Evolutionary conservation across 2,797 vertebrate species (phyloP).

Genomic region (Neoniphon sammara): DNA sequence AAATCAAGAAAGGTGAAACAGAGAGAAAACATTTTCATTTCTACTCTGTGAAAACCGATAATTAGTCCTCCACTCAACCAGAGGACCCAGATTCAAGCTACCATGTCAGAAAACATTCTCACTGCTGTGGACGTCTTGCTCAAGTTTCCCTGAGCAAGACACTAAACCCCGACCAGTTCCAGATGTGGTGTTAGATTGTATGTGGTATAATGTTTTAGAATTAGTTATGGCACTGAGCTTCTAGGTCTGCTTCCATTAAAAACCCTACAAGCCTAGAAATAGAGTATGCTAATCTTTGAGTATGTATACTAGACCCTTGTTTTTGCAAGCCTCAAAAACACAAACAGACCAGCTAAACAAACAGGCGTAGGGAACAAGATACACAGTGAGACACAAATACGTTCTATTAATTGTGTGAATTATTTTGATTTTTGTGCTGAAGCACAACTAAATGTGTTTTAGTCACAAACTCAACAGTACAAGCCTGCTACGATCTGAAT

Average conservation of each 20-base stretch:
- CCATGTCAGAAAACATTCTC: background rate
- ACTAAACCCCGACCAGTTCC: slow-evolving; percentile 31
- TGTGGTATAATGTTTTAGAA: slow-evolving; percentile 27
- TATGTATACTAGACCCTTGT: slow-evolving; percentile 73
- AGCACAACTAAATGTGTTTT: slow-evolving; percentile 52
- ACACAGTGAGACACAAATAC: slow-evolving; percentile 59
- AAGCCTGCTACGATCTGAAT: slow-evolving; percentile 21
- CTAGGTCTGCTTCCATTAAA: slow-evolving; percentile 58
- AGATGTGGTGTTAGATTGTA: slow-evolving; percentile 9
- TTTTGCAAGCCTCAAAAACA: slow-evolving; percentile 68
- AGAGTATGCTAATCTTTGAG: slow-evolving; percentile 73
- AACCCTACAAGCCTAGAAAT: slow-evolving; percentile 69
- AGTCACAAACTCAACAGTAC: slow-evolving; percentile 33
- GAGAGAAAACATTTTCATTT: slow-evolving; percentile 6
- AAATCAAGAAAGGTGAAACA: slow-evolving; percentile 7
- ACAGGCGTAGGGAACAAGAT: slow-evolving; percentile 55
- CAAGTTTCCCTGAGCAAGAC: slow-evolving; percentile 18
- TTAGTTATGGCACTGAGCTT: slow-evolving; percentile 60
- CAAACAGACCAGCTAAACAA: slow-evolving; percentile 68
- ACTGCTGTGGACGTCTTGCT: too few relatives aligned
- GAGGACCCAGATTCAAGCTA: background rate
- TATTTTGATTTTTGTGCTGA: slow-evolving; percentile 26
- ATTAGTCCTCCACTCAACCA: slow-evolving; percentile 10
- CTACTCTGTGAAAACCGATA: background rate
- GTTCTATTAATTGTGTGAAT: slow-evolving; percentile 34